Percentiles rank a stretch among this genome's conserved stretches.
Conservation (phyloP, 2,797 vertebrate species). For the Sarcophilus harrisii region DNA sequence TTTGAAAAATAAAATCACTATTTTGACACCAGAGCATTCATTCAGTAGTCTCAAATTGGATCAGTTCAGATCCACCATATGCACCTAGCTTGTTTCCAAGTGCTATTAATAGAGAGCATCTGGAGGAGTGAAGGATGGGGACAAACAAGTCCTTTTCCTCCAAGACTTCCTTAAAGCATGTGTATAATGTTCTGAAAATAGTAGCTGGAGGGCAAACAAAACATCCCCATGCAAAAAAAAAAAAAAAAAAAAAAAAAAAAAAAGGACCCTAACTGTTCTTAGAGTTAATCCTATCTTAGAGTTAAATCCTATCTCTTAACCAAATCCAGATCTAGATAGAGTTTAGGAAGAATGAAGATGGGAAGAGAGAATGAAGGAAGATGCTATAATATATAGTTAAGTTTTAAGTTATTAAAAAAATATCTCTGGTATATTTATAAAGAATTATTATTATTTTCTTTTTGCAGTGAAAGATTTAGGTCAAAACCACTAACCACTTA, state of each 20-base stretch:
- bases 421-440: constrained; percentile 76
- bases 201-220: constrained; percentile 16
- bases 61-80: constrained; percentile 59
- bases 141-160: constrained; percentile 48
- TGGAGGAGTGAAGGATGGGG: constrained; percentile 75
- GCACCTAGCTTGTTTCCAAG: constrained; percentile 75
- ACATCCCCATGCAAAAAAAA: constrained; percentile 61
- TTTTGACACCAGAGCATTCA: constrained; percentile 55
- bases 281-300: constrained; percentile 29
- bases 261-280: constrained; percentile 57
- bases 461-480: constrained; percentile 72
- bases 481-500: constrained; percentile 72
- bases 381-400: constrained; percentile 44
- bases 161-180: constrained; percentile 67
- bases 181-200: constrained; percentile 65
- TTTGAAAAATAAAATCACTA: constrained; percentile 38
- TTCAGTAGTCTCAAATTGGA: constrained; percentile 85
- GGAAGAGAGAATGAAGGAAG: constrained; percentile 38
- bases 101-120: constrained; percentile 69
- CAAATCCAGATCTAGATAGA: constrained; percentile 52
- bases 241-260: constrained; percentile 47
- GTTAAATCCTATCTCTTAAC: constrained; percentile 65
- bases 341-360: neutral
- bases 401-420: constrained; percentile 65
- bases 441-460: constrained; percentile 69